phyloP scores from a whole-genome alignment of 2,797 vertebrate genomes.

The Hippopotamyrus pictus region DNA sequence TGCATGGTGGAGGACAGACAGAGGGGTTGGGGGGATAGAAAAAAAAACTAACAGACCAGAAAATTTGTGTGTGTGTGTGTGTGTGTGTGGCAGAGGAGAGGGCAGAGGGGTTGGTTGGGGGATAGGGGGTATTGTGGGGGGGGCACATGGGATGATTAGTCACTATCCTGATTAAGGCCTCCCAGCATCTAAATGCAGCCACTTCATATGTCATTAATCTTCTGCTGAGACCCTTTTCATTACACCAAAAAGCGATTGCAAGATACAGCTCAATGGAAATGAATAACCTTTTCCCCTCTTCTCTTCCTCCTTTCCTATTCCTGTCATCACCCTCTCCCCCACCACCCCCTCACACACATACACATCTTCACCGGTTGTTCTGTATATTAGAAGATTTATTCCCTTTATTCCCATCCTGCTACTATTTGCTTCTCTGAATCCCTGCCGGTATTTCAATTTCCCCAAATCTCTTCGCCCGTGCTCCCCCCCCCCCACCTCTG shows the following conservation, averaged over 20 bases:
- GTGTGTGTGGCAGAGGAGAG: slow-evolving; percentile 14
- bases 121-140: slow-evolving; percentile 22
- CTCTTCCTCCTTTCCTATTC: slow-evolving; percentile 37
- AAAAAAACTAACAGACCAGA: not conserved
- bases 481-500: slow-evolving; percentile 65
- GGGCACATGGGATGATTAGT: slow-evolving; percentile 77
- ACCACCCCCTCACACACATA: slow-evolving; percentile 26
- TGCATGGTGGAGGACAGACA: too few species aligned
- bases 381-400: slow-evolving; percentile 70
- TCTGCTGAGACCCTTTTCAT: slow-evolving; percentile 97
- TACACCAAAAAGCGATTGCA: slow-evolving; percentile 94
- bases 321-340: slow-evolving; percentile 38
- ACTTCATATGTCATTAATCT: slow-evolving; percentile 99
- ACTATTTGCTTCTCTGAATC: slow-evolving; percentile 77
- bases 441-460: slow-evolving; percentile 82
- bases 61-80: not conserved
- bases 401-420: slow-evolving; percentile 79
- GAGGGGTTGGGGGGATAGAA: too few species aligned
- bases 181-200: slow-evolving; percentile 95
- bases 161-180: slow-evolving; percentile 89
- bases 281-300: slow-evolving; percentile 76
- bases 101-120: slow-evolving; percentile 27
- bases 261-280: slow-evolving; percentile 90
- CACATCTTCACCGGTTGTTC: slow-evolving; percentile 58
- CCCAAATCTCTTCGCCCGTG: slow-evolving; percentile 81